Conservation (phyloP, 2,113 vertebrate species). For the Varanus salvator region DNA sequence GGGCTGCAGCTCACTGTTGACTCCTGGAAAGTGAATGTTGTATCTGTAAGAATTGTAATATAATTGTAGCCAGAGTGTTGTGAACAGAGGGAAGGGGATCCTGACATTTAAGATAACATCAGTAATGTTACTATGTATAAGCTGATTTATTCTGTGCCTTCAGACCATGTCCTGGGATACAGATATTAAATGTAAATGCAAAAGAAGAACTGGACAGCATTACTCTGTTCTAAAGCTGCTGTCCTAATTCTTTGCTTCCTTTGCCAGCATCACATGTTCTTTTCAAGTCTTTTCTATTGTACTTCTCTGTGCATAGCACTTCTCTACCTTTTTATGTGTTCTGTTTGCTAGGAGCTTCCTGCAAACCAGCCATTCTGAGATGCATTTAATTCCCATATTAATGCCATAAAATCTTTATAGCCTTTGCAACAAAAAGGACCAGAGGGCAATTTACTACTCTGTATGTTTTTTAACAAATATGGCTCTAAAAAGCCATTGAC, state of each 20-base stretch:
- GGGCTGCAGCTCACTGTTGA: too few species aligned
- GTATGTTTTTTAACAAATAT: conserved; percentile 23
- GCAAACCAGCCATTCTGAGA: conserved; percentile 23
- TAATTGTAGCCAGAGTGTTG: background rate
- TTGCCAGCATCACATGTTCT: background rate
- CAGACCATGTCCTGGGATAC: background rate
- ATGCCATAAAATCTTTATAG: conserved; percentile 26
- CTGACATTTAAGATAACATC: background rate
- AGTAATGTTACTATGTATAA: background rate
- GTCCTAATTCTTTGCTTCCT: background rate
- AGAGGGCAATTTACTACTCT: background rate
- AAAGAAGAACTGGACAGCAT: background rate
- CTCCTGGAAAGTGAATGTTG: too few species aligned
- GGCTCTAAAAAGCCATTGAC: conserved; percentile 14
- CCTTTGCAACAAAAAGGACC: conserved; percentile 29
- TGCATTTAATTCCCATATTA: conserved; percentile 13
- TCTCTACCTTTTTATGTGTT: background rate
- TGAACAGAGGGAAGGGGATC: background rate
- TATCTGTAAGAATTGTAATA: background rate
- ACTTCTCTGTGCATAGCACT: background rate
- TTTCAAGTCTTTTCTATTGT: background rate
- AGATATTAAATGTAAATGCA: background rate
- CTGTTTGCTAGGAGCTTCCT: conserved; percentile 3
- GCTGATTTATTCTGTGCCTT: background rate
- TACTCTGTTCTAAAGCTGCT: background rate